Percentiles rank a stretch among this genome's conserved stretches.
These are phyloP conservation scores for Erinaceus europaeus DNA, from an alignment of 2,113 vertebrate species.

Conservation along the genomic window DNA sequence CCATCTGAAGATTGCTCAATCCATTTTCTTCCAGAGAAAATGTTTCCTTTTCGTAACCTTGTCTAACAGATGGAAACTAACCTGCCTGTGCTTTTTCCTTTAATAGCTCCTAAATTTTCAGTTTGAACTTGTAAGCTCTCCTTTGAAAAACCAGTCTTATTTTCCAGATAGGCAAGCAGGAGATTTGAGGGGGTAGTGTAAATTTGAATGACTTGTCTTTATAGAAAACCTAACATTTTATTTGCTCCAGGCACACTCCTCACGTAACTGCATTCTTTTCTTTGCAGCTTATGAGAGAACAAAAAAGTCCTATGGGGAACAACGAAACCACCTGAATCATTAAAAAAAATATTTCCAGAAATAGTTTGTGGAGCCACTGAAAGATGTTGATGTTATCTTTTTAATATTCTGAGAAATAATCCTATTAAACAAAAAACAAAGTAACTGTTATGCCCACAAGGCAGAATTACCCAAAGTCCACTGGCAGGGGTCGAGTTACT, in stretches of 20 bases:
- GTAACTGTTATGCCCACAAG: conserved; percentile 85
- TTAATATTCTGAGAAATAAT: conserved; percentile 89
- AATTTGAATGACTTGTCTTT: neutral
- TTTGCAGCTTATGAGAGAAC: conserved; percentile 57
- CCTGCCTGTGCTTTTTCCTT: neutral
- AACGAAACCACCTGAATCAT: conserved; percentile 75
- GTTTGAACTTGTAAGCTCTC: neutral
- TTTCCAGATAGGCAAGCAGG: neutral
- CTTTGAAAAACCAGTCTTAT: neutral
- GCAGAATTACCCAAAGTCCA: conserved; percentile 83
- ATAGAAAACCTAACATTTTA: conserved; percentile 26
- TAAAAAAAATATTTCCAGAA: conserved; percentile 75
- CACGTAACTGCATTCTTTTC: conserved; percentile 44
- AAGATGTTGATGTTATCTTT: conserved; percentile 89
- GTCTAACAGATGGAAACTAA: too few species aligned
- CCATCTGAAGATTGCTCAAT: neutral
- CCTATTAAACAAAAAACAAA: conserved; percentile 88
- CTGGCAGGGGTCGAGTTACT: conserved; percentile 83
- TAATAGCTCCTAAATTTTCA: neutral
- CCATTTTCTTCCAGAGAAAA: neutral
- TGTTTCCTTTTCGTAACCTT: neutral
- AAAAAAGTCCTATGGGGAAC: conserved; percentile 64
- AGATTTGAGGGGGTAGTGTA: neutral
- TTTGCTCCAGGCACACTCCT: conserved; percentile 36
- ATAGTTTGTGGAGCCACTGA: conserved; percentile 83